phyloP scores from a whole-genome alignment of 2,888 invertebrate genomes.

The Pterostichus niger region DNA sequence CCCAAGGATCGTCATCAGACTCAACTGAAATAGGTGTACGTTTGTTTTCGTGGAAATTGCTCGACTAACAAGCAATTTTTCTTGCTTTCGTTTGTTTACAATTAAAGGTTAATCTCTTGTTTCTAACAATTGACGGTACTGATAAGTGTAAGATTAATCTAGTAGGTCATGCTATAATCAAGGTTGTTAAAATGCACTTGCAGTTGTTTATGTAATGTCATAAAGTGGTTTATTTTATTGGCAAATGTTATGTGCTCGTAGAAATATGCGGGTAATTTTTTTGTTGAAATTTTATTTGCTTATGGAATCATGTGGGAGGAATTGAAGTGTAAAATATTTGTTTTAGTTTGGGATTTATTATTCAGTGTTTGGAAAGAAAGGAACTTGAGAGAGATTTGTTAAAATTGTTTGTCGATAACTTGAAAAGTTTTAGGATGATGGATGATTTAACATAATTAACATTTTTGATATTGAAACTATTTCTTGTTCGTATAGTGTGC shows the following conservation, averaged over 20 bases:
- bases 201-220: conserved; percentile 36
- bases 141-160: conserved; percentile 27
- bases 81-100: conserved; percentile 68
- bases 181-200: conserved; percentile 30
- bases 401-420: conserved; percentile 21
- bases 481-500: too few relatives aligned
- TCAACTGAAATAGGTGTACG: background rate
- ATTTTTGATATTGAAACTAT: too few relatives aligned
- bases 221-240: conserved; percentile 20
- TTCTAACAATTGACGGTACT: conserved; percentile 16
- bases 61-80: conserved; percentile 68
- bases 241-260: background rate
- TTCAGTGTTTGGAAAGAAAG: background rate
- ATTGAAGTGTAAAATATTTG: conserved; percentile 26
- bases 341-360: conserved; percentile 28
- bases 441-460: too few relatives aligned
- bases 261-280: background rate
- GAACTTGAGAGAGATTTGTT: conserved; percentile 1
- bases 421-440: background rate
- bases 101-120: conserved; percentile 65
- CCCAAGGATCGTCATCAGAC: background rate
- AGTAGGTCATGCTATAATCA: conserved; percentile 34
- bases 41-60: conserved; percentile 60
- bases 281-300: conserved; percentile 14
- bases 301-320: conserved; percentile 6